phyloP scores from a whole-genome alignment of 2,113 vertebrate species.

The Rhodinocichla rosea region DNA sequence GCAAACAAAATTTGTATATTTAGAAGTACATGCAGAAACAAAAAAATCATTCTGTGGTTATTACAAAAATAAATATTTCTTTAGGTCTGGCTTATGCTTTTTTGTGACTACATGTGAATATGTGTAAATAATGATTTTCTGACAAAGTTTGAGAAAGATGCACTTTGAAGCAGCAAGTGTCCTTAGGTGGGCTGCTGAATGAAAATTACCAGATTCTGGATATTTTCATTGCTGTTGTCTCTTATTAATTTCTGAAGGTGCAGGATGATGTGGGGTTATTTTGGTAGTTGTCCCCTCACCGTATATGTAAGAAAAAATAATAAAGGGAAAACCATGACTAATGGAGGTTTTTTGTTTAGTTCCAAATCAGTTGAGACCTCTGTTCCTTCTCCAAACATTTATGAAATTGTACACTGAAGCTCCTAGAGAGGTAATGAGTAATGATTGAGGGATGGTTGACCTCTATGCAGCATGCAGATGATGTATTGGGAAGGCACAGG shows the following conservation, averaged over 20 bases:
- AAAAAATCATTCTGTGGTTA: not conserved
- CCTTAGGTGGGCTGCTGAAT: not conserved
- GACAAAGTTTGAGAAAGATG: not conserved
- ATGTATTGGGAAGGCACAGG: not conserved
- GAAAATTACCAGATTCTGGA: not conserved
- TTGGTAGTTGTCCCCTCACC: not conserved
- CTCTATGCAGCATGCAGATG: not conserved
- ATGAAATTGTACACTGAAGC: not conserved
- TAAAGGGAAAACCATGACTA: not conserved
- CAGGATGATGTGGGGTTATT: not conserved
- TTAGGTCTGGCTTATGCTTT: not conserved
- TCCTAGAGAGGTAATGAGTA: not conserved
- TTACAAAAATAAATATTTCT: not conserved
- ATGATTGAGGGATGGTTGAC: not conserved
- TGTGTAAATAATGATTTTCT: constrained; percentile 22
- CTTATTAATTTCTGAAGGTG: not conserved
- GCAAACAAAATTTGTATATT: not conserved
- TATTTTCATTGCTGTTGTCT: not conserved
- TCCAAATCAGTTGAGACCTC: not conserved
- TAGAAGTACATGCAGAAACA: not conserved
- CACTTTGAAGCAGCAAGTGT: not conserved
- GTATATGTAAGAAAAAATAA: not conserved
- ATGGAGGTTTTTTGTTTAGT: not conserved
- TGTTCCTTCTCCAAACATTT: not conserved
- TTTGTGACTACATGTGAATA: not conserved